A percentile compares a stretch with the other conserved stretches of the same genome.
phyloP scores from a whole-genome alignment of 64 coral and sea anemone genomes.

The Pocillopora damicornis region DNA sequence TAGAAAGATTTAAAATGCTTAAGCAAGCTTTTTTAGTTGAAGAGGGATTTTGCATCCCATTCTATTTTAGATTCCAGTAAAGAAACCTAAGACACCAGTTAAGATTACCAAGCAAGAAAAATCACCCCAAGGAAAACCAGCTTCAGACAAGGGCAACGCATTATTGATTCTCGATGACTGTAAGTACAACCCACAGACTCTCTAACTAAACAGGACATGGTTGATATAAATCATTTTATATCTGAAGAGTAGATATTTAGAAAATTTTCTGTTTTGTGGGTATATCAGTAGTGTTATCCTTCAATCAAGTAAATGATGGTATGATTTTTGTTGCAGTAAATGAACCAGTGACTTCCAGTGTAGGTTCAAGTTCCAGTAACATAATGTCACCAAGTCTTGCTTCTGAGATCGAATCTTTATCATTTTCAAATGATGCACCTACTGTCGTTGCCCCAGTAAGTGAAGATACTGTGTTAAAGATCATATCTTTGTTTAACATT shows the following conservation, averaged over 20 bases:
- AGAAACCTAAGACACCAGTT: constrained; percentile 6
- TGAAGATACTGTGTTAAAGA: background rate
- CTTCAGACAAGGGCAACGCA: background rate
- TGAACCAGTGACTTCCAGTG: constrained; percentile 15
- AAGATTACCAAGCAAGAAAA: constrained; percentile 26
- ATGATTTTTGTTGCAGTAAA: constrained; percentile 27
- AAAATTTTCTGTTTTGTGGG: too few relatives aligned
- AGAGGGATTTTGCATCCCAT: background rate
- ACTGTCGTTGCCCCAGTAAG: constrained; percentile 25
- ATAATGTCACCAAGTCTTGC: constrained; percentile 64
- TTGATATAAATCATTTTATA: too few relatives aligned
- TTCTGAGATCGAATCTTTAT: constrained; percentile 58
- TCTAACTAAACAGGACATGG: background rate
- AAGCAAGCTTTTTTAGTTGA: background rate
- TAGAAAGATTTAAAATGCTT: background rate
- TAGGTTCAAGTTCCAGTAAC: constrained; percentile 8
- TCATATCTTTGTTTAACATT: too few relatives aligned
- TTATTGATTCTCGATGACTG: constrained; percentile 30
- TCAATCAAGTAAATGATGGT: background rate
- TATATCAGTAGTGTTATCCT: background rate
- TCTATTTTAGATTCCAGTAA: constrained; percentile 3
- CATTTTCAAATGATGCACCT: constrained; percentile 49
- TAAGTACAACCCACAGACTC: background rate
- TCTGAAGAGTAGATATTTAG: too few relatives aligned
- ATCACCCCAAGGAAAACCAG: background rate